Conservation (phyloP, 2,113 vertebrate genomes). For the Brevimyrus niger region DNA sequence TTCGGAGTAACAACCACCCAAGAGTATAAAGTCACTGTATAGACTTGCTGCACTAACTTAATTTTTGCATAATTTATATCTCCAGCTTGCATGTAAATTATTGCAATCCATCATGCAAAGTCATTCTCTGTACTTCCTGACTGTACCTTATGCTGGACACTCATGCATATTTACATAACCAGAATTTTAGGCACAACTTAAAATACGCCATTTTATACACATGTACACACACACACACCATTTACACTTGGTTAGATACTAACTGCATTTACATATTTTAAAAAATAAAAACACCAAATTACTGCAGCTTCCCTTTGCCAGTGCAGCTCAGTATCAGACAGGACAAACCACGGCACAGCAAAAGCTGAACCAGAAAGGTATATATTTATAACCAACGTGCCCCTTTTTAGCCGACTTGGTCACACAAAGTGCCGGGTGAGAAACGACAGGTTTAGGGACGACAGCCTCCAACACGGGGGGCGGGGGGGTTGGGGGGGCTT, state of each 20-base stretch:
- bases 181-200: neutral
- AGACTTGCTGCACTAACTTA: neutral
- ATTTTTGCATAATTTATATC: neutral
- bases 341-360: neutral
- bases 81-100: neutral
- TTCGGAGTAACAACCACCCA: neutral
- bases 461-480: too few species aligned
- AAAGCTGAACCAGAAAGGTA: neutral
- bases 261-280: neutral
- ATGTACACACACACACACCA: neutral
- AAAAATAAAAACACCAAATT: neutral
- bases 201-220: neutral
- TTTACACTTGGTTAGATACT: neutral
- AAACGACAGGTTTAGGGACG: neutral
- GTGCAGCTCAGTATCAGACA: neutral
- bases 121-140: neutral
- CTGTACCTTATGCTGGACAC: neutral
- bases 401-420: neutral
- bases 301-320: neutral
- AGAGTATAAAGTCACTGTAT: neutral
- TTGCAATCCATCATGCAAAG: neutral
- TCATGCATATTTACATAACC: neutral
- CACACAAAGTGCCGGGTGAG: neutral
- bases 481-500: conserved; percentile 8
- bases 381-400: neutral